A percentile compares a stretch with the other conserved stretches of the same genome.
Conservation (phyloP, 2,888 invertebrate genomes). For the Hyposoter dolosus region DNA sequence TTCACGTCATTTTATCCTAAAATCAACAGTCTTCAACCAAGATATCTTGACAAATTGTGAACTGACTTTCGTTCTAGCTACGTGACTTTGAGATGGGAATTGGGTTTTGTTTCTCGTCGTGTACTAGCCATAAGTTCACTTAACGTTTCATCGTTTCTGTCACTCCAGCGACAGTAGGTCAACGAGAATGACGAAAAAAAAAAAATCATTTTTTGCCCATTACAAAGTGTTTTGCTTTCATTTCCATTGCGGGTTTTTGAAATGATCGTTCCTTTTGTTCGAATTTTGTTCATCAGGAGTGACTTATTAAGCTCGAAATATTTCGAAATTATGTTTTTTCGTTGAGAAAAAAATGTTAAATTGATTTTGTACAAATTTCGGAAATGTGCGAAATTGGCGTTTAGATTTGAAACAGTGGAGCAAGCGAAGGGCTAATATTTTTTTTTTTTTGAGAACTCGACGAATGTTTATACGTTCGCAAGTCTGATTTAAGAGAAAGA, state of each 20-base stretch:
- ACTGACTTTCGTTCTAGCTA: conserved; percentile 47
- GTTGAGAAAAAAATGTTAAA: too few species aligned
- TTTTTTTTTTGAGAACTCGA: too few species aligned
- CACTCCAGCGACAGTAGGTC: background rate
- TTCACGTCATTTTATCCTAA: background rate
- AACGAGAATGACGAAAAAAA: background rate
- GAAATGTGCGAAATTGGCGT: too few species aligned
- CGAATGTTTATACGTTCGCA: too few species aligned
- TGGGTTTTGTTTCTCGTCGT: background rate
- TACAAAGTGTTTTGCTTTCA: background rate
- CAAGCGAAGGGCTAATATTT: too few species aligned
- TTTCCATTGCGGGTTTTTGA: background rate
- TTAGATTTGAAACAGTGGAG: too few species aligned
- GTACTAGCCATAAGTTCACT: background rate
- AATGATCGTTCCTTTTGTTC: background rate
- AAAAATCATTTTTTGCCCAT: background rate
- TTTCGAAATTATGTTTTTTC: too few species aligned
- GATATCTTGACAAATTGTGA: conserved; percentile 17
- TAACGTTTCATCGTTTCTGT: background rate
- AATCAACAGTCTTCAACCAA: conserved; percentile 1
- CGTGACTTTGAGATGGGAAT: conserved; percentile 47
- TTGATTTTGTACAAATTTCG: too few species aligned
- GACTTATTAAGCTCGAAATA: too few species aligned
- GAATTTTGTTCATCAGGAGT: too few species aligned
- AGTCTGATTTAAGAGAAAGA: background rate